A percentile compares a stretch with the other conserved stretches of the same genome.
Conservation (phyloP, 2,113 vertebrate genomes). For the Condylura cristata region DNA sequence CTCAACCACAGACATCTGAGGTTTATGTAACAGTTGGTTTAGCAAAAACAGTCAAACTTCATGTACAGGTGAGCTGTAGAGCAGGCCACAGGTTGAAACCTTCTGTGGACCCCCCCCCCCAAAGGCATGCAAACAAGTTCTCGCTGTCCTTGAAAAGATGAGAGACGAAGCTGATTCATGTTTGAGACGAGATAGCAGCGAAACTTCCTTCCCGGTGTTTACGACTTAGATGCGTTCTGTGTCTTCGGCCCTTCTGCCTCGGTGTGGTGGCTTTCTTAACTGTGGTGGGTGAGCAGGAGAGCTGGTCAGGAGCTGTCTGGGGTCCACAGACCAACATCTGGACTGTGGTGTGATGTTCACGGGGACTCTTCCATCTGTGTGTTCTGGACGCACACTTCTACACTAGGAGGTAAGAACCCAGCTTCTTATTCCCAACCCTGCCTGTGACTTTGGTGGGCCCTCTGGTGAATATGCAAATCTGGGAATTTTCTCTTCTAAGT, state of each 20-base stretch:
- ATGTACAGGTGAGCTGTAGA: background rate
- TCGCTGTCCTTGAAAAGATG: background rate
- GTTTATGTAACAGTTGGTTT: too few species aligned
- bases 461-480: too few species aligned
- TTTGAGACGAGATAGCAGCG: background rate
- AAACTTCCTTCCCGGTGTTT: background rate
- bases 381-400: background rate
- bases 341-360: background rate
- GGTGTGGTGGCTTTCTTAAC: background rate
- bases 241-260: fast-evolving
- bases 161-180: background rate
- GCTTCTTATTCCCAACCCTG: fast-evolving
- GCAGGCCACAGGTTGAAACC: fast-evolving
- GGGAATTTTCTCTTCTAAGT: too few species aligned
- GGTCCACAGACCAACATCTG: background rate
- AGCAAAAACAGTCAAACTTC: background rate
- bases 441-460: fast-evolving
- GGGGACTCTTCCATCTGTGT: background rate
- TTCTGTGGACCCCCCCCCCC: background rate
- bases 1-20: too few species aligned
- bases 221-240: background rate
- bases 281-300: background rate
- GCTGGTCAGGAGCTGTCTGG: background rate
- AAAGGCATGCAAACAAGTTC: background rate
- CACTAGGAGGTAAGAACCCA: background rate